phyloP scores from a whole-genome alignment of 2,113 vertebrate genomes.

The Accipiter virgatus region DNA sequence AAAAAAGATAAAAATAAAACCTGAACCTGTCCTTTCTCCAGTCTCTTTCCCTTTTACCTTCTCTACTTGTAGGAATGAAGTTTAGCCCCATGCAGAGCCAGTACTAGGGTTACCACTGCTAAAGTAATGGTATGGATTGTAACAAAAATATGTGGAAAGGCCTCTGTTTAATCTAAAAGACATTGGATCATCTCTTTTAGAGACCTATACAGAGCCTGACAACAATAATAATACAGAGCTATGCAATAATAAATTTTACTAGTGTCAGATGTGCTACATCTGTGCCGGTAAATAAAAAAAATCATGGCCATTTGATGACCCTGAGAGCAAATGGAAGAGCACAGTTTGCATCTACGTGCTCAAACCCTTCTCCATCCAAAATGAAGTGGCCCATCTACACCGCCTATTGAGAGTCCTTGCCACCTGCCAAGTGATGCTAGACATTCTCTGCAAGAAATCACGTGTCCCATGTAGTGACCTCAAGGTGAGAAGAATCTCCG shows the following conservation, averaged over 20 bases:
- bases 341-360: not conserved
- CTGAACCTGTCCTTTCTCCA: not conserved
- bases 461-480: not conserved
- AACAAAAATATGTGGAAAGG: not conserved
- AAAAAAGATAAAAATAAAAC: not conserved
- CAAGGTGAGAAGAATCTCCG: not conserved
- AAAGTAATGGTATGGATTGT: not conserved
- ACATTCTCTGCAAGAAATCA: not conserved
- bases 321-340: not conserved
- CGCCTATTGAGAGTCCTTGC: not conserved
- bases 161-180: not conserved
- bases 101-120: not conserved
- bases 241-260: not conserved
- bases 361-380: not conserved
- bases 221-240: not conserved
- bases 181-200: not conserved
- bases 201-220: not conserved
- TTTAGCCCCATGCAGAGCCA: not conserved
- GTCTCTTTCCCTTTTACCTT: not conserved
- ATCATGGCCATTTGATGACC: not conserved
- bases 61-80: not conserved
- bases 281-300: not conserved
- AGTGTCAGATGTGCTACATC: not conserved
- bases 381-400: not conserved
- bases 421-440: not conserved